Evolutionary conservation across 2,888 invertebrate species (phyloP), one percentile per base, ranked within the genome.

Genomic region (Polietes domitor): DNA sequence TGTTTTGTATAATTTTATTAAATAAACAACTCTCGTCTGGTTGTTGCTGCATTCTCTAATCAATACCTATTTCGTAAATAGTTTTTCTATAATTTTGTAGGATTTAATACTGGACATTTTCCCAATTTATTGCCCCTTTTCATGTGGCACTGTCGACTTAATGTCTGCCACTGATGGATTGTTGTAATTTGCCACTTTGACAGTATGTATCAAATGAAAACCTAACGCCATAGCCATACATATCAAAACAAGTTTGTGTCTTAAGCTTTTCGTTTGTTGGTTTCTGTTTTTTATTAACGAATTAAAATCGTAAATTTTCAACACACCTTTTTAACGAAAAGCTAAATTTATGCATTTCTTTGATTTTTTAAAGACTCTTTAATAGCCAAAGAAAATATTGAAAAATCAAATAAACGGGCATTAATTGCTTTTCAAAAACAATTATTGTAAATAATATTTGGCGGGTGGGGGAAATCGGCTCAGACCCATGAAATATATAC

Each of bases 371-470:
- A 15, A 58, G 58, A 24, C 73, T 68, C 15, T 37, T 70, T 77
- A 74, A 77, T 70, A 43, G 70, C 32, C 65, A 32, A 73, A 63
- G 24, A 71, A 61, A 68, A 28, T 41, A 71, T 53, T 47, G 53
- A 53, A 78, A 79, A 72, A 24, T 61, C 21, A 24, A 71, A 7
- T 24, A 50, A 50, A 70, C 17, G 10, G 28, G 58, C 70, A 83
- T 80, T 83, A 83, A 83, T 83, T 83, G 83, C 83, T 80, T 83
- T 80, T 77, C 83, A 70, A 83, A 83, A 80, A 77, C 83, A 83
- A 80, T 83, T 77, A 80, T 83, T 83, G 77, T 80, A 83, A 83
- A 83, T 83, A 73, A 80, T 80, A 83, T 71, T 80, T 77, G 65
- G 37, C 17, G 68, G 37, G 41, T n/a, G 37, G 21, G 24, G 50